Evolutionary conservation across 1,140 invertebrate species (phyloP).

Genomic region (Radopholus similis): DNA sequence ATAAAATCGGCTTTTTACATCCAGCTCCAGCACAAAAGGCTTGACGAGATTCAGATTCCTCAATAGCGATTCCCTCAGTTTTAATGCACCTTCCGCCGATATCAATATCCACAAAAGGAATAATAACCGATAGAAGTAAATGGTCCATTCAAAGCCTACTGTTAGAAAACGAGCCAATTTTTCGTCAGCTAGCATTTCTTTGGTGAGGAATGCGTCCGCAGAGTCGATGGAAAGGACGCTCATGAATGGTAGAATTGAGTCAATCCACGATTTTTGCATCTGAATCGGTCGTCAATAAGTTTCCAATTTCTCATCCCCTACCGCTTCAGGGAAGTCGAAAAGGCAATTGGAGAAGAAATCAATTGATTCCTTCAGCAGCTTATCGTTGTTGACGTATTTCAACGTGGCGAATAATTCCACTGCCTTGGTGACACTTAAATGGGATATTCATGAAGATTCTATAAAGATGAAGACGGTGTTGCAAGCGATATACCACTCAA

Average conservation of each 20-base stretch:
- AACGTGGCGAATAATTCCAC: conserved; percentile 1
- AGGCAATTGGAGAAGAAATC: conserved; percentile 7
- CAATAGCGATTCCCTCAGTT: neutral
- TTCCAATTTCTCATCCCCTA: neutral
- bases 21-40: neutral
- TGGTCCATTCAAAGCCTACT: too few species aligned
- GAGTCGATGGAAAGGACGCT: neutral
- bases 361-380: neutral
- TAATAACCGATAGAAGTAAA: neutral
- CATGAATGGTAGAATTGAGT: neutral
- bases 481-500: too few species aligned
- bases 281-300: neutral
- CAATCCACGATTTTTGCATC: neutral
- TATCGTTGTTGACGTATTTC: neutral
- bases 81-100: neutral
- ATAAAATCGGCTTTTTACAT: neutral
- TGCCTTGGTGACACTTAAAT: conserved; percentile 1
- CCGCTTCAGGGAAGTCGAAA: conserved; percentile 3
- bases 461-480: too few species aligned
- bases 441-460: too few species aligned
- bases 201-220: neutral
- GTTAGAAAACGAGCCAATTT: neutral
- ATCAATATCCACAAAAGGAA: neutral
- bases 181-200: neutral
- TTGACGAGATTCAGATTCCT: neutral